Conservation (phyloP, 2,113 vertebrate species). For the Odocoileus hemionus region DNA sequence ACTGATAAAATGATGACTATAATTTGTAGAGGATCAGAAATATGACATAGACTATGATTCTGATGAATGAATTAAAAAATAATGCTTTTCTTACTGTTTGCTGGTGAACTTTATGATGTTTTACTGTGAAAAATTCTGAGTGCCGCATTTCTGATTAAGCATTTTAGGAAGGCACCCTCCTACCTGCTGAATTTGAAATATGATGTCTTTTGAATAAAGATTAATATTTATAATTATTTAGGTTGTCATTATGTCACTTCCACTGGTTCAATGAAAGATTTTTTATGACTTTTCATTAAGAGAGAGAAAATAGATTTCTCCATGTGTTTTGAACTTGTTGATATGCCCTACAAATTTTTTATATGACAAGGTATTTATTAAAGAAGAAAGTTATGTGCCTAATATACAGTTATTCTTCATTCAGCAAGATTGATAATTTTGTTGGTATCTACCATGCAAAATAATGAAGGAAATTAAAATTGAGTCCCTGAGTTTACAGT, state of each 20-base stretch:
- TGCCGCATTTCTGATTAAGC: background rate
- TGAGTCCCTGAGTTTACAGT: background rate
- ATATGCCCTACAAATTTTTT: background rate
- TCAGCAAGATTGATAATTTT: background rate
- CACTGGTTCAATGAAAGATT: background rate
- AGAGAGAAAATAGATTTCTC: background rate
- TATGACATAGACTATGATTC: background rate
- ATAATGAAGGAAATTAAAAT: background rate
- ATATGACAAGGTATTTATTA: background rate
- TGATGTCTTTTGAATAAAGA: background rate
- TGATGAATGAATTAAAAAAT: background rate
- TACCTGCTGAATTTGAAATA: background rate
- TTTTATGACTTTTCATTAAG: background rate
- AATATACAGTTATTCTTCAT: background rate
- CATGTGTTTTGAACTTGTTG: background rate
- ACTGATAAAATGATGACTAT: background rate
- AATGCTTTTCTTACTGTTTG: background rate
- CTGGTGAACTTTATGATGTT: background rate
- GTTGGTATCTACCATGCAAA: background rate
- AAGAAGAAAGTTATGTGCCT: background rate
- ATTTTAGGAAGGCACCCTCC: background rate
- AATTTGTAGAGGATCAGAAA: background rate
- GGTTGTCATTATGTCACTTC: background rate
- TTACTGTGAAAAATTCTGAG: background rate
- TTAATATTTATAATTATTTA: slow-evolving; percentile 18